These are phyloP conservation scores for Gallinago media DNA, from an alignment of 2,113 vertebrate species.

Conservation along the genomic window DNA sequence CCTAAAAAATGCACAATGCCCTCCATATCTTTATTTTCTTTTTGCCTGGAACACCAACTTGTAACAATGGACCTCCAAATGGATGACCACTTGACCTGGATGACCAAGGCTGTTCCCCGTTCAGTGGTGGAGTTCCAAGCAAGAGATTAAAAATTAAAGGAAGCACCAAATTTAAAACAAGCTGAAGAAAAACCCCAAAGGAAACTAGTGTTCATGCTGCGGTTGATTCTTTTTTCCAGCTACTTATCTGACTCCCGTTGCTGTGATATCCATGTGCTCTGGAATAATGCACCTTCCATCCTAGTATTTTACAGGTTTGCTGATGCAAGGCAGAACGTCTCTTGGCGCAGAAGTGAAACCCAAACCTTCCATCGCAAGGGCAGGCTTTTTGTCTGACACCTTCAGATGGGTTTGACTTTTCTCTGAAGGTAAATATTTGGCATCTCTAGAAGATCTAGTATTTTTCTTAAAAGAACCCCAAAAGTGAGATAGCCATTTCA, in stretches of 20 bases:
- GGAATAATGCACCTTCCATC: neutral
- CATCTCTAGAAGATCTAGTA: neutral
- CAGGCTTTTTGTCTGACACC: neutral
- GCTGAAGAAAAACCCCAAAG: neutral
- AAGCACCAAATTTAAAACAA: neutral
- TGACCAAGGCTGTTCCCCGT: rapidly evolving
- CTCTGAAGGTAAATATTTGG: neutral
- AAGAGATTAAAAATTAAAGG: neutral
- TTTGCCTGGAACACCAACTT: neutral
- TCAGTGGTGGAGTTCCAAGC: neutral
- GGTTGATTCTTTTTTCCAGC: neutral
- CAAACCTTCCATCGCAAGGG: neutral
- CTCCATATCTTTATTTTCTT: neutral
- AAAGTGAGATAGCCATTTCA: neutral
- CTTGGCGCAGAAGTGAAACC: neutral
- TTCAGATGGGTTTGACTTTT: neutral
- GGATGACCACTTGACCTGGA: neutral
- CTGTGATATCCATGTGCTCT: neutral
- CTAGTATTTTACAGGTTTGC: neutral
- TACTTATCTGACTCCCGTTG: neutral
- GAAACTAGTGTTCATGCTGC: neutral
- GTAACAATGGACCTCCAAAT: neutral
- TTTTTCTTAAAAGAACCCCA: neutral
- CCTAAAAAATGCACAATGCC: neutral
- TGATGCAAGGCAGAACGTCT: neutral